A percentile compares a stretch with the other conserved stretches of the same genome.
These are phyloP conservation scores for Cyprinodon variegatus DNA, from an alignment of 2,113 vertebrate genomes.

Conservation along the genomic window DNA sequence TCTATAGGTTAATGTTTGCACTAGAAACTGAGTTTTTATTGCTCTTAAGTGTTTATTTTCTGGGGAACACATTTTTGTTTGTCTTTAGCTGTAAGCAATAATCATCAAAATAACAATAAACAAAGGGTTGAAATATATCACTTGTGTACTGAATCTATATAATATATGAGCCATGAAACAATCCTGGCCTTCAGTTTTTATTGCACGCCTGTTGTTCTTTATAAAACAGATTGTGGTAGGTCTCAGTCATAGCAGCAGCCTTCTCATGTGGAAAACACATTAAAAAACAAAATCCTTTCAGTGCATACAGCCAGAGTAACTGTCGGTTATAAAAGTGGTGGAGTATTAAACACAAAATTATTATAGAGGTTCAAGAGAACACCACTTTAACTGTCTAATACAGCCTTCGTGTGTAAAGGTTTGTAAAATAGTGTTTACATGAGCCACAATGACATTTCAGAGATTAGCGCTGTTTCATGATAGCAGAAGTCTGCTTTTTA, in stretches of 20 bases:
- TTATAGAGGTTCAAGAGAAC: background rate
- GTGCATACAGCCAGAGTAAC: background rate
- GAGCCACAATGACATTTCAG: background rate
- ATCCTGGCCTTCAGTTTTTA: background rate
- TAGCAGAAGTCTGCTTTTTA: background rate
- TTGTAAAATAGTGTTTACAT: conserved; percentile 1
- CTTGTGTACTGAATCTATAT: background rate
- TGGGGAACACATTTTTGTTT: background rate
- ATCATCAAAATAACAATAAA: background rate
- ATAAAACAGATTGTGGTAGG: background rate
- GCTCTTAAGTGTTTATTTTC: background rate
- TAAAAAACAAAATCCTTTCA: background rate
- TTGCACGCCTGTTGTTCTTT: background rate
- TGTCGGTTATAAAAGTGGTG: background rate
- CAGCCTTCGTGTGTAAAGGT: background rate
- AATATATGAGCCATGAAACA: background rate
- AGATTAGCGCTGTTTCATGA: background rate
- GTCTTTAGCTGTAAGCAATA: background rate
- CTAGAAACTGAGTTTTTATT: too few relatives aligned
- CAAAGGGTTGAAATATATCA: background rate
- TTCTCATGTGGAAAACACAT: too few relatives aligned
- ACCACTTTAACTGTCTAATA: background rate
- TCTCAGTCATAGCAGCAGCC: background rate
- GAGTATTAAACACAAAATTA: background rate
- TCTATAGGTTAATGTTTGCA: background rate